These are phyloP conservation scores for Chaetodon trifasciatus DNA, from an alignment of 2,797 vertebrate species.

Conservation along the genomic window DNA sequence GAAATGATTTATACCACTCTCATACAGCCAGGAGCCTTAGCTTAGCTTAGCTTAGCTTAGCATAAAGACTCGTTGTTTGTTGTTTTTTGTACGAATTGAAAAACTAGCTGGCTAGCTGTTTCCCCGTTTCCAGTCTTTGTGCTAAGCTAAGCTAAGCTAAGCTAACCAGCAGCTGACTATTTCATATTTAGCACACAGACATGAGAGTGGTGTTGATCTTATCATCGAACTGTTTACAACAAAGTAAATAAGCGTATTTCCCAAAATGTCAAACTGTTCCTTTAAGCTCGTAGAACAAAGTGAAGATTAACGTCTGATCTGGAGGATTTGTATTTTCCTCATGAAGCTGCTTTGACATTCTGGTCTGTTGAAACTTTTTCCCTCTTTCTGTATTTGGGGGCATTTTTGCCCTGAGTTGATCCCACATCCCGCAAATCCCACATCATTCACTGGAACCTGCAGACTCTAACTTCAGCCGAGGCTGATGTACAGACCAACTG, in stretches of 20 bases:
- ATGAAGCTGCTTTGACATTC: conserved; percentile 8
- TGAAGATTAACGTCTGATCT: background rate
- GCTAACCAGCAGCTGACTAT: background rate
- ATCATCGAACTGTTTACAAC: background rate
- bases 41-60: background rate
- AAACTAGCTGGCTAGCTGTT: conserved; percentile 2
- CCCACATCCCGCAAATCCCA: conserved; percentile 33
- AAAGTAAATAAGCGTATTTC: background rate
- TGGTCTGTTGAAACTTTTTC: conserved; percentile 24
- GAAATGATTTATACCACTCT: background rate
- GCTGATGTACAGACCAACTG: background rate
- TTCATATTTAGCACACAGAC: background rate
- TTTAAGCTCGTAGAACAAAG: background rate
- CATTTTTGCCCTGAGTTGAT: conserved; percentile 17
- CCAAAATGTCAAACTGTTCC: background rate
- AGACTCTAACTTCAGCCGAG: background rate
- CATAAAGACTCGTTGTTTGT: background rate
- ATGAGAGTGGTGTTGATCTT: background rate
- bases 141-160: background rate
- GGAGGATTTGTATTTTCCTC: background rate
- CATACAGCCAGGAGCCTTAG: background rate
- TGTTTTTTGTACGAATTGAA: no score
- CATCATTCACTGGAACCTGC: background rate
- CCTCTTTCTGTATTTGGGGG: conserved; percentile 7
- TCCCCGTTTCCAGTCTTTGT: background rate